Percentiles rank a stretch among this genome's conserved stretches.
Conservation (phyloP, 2,888 invertebrate species). For the Xylota segnis region DNA sequence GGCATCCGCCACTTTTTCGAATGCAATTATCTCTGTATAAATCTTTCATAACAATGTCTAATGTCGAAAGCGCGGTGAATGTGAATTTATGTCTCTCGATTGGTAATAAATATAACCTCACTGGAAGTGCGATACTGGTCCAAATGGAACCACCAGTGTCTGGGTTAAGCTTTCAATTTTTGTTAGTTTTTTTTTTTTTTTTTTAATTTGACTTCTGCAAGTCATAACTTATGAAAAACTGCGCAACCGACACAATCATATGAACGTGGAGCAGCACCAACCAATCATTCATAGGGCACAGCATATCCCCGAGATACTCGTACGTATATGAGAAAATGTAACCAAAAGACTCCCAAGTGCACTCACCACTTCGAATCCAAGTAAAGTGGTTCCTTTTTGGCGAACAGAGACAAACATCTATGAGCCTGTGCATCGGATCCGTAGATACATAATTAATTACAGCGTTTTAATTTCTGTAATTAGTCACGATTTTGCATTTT, state of each 20-base stretch:
- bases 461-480: conserved; percentile 85
- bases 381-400: conserved; percentile 58
- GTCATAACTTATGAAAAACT: conserved; percentile 65
- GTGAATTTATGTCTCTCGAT: conserved; percentile 27
- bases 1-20: too few relatives aligned
- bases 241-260: not conserved
- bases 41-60: conserved; percentile 49
- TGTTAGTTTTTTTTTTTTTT: too few relatives aligned
- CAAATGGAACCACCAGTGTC: not conserved
- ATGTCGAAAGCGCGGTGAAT: conserved; percentile 28
- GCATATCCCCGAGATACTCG: conserved; percentile 24
- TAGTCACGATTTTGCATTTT: conserved; percentile 83
- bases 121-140: conserved; percentile 18
- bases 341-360: conserved; percentile 46
- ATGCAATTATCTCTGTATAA: conserved; percentile 17
- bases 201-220: conserved; percentile 41
- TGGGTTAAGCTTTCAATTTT: conserved; percentile 20
- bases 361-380: conserved; percentile 11
- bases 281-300: conserved; percentile 27
- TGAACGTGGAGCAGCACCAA: not conserved
- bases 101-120: conserved; percentile 43
- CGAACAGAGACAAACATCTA: conserved; percentile 71
- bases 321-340: conserved; percentile 68
- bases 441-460: conserved; percentile 85
- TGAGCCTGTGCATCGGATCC: conserved; percentile 77